Evolutionary conservation across 2,888 invertebrate genomes (phyloP).

Genomic region (Lordiphosa andalusiaca): DNA sequence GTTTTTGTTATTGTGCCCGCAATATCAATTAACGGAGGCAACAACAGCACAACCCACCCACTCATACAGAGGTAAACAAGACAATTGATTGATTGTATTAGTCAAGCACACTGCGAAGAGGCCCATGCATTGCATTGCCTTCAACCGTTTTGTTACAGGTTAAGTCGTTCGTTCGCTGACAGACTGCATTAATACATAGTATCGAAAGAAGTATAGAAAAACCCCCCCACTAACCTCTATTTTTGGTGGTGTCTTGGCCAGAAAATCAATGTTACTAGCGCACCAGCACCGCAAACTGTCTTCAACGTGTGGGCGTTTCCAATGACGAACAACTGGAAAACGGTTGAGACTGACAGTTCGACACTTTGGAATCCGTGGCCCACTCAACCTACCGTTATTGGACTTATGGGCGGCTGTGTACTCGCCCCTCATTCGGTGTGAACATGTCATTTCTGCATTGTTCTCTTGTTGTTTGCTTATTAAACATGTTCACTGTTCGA

Average conservation of each 20-base stretch:
- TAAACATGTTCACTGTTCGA: too few species aligned
- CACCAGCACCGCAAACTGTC: slow-evolving; percentile 7
- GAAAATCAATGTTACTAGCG: slow-evolving; percentile 53
- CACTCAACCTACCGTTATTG: slow-evolving; percentile 24
- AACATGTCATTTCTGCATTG: slow-evolving; percentile 5
- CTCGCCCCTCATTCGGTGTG: slow-evolving; percentile 5
- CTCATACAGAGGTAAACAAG: slow-evolving; percentile 52
- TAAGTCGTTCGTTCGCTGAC: slow-evolving; percentile 38
- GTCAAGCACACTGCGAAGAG: slow-evolving; percentile 12
- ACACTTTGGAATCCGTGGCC: slow-evolving; percentile 17
- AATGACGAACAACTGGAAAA: slow-evolving; percentile 22
- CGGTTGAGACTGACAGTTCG: slow-evolving; percentile 12
- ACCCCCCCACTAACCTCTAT: slow-evolving; percentile 35
- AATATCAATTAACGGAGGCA: slow-evolving; percentile 64
- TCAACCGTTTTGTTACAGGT: slow-evolving; percentile 13
- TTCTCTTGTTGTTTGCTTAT: slow-evolving; percentile 23
- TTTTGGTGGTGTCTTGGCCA: slow-evolving; percentile 3
- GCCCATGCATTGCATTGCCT: too few species aligned
- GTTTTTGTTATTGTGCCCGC: slow-evolving; percentile 4
- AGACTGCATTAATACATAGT: too few species aligned
- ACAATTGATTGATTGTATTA: slow-evolving; percentile 53
- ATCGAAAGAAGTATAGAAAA: too few species aligned
- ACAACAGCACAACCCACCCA: slow-evolving; percentile 31
- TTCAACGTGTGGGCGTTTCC: slow-evolving; percentile 21
- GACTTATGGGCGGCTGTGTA: slow-evolving; percentile 29